Conservation (phyloP, 2,113 vertebrate species). For the Dromas ardeola region DNA sequence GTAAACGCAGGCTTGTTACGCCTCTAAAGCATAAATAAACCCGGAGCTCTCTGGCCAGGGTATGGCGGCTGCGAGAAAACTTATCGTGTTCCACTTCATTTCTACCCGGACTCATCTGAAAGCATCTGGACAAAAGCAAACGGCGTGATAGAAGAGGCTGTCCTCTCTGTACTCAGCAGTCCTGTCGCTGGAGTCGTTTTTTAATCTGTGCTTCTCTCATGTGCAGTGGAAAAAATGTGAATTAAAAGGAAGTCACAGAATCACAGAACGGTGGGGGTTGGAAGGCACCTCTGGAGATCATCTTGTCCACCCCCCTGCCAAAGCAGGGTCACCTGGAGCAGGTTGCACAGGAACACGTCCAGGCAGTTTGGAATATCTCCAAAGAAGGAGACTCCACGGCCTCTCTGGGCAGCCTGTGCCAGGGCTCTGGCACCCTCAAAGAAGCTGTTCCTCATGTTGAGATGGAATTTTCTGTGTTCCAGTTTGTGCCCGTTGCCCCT, state of each 20-base stretch:
- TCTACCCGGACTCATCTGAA: background rate
- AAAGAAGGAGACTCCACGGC: background rate
- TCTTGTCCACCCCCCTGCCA: background rate
- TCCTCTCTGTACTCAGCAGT: background rate
- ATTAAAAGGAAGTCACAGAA: background rate
- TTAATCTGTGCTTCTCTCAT: background rate
- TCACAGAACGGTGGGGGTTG: background rate
- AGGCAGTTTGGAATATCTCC: background rate
- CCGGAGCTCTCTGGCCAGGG: fast-evolving
- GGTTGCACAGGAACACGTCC: background rate
- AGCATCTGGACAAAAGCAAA: background rate
- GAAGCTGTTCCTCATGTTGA: background rate
- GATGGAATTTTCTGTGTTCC: background rate
- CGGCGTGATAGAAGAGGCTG: background rate
- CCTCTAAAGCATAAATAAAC: background rate
- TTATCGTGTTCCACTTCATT: background rate
- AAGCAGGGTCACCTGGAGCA: background rate
- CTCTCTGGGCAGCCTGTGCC: background rate
- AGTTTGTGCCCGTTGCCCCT: background rate
- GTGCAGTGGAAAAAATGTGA: background rate
- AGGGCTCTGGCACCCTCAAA: background rate
- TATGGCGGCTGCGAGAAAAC: background rate
- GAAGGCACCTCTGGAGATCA: too few species aligned
- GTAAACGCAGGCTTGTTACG: fast-evolving
- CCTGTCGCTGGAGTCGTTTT: fast-evolving